Conservation (phyloP, 2,888 invertebrate genomes). For the Eledona agricola region DNA sequence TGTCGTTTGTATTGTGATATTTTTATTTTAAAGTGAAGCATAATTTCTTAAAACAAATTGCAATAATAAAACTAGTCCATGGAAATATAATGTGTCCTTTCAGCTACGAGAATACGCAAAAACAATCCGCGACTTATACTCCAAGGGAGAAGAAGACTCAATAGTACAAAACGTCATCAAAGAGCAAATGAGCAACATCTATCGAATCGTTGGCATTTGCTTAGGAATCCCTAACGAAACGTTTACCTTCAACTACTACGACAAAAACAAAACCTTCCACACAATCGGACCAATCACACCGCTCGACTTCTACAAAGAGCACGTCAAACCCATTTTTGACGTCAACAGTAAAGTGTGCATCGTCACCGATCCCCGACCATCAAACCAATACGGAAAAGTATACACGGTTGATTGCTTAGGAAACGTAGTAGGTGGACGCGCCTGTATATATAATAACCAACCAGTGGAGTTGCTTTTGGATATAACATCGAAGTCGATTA, state of each 20-base stretch:
- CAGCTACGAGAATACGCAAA: constrained; percentile 85
- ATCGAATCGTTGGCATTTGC: constrained; percentile 83
- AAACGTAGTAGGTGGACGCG: constrained; percentile 84
- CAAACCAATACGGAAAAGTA: constrained; percentile 79
- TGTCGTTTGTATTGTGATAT: too few species aligned
- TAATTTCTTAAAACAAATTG: too few species aligned
- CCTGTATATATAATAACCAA: constrained; percentile 88
- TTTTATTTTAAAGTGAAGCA: too few species aligned
- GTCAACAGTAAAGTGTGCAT: constrained; percentile 88
- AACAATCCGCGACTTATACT: constrained; percentile 72
- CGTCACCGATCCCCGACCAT: constrained; percentile 84
- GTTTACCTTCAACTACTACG: constrained; percentile 87
- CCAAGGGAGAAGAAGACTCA: constrained; percentile 68
- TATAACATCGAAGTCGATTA: constrained; percentile 78
- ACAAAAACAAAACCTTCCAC: constrained; percentile 79
- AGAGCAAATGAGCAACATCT: constrained; percentile 79
- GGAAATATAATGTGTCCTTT: too few species aligned
- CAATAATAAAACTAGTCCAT: too few species aligned
- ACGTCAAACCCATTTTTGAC: constrained; percentile 81
- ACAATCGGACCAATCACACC: constrained; percentile 80
- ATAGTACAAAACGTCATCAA: constrained; percentile 71
- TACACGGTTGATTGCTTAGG: constrained; percentile 89
- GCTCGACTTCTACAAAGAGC: constrained; percentile 79
- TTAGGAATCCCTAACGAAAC: constrained; percentile 81
- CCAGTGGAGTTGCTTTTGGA: constrained; percentile 80